Evolutionary conservation across 2,888 invertebrate species (phyloP), one percentile per base, ranked within the genome.

Genomic region (Ennomos erosarius): DNA sequence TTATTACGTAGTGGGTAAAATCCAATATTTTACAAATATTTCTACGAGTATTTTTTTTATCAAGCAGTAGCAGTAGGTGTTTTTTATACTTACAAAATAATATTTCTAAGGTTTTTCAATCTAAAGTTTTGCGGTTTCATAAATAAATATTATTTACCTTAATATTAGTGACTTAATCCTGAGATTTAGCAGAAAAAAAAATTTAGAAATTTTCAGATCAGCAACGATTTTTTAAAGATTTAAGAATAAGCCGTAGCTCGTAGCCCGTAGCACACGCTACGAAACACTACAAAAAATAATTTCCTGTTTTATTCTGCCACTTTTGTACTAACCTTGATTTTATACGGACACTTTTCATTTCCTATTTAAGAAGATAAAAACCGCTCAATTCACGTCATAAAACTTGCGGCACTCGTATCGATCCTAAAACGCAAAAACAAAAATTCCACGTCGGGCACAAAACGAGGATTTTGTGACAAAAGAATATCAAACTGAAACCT

Each of bases 401-500:
- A 47, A 57, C 12, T 10, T 43, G n/a, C 42, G 40, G 45, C 60
- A 52, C 60, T 37, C 48, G n/a, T 26, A 33, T 45, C 35, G n/a
- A 16, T 35, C 46, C 37, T 48, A 45, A 12, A 33, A 13, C 26
- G 37, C 42, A 47, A 37, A 38, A 51, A 51, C 35, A 48, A 43
- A 44, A 44, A 39, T 2, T 40, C 40, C 40, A 42, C 12, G 53
- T 12, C 35, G 47, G 48, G 13, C 11, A 45, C 44, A 54, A 53
- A 39, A 45, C 51, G 35, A 39, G 47, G 57, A 45, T 58, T 57
- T 45, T 55, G 50, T 53, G 46, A 65, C 60, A 64, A 62, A 56
- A 63, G 59, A 55, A 65, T 62, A 64, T 59, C 51, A 59, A 59
- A 68, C 67, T 65, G 65, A 61, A 68, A 65, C 59, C 59, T 57